phyloP scores from a whole-genome alignment of 2,888 invertebrate species.

The Philopedon plagiatum region DNA sequence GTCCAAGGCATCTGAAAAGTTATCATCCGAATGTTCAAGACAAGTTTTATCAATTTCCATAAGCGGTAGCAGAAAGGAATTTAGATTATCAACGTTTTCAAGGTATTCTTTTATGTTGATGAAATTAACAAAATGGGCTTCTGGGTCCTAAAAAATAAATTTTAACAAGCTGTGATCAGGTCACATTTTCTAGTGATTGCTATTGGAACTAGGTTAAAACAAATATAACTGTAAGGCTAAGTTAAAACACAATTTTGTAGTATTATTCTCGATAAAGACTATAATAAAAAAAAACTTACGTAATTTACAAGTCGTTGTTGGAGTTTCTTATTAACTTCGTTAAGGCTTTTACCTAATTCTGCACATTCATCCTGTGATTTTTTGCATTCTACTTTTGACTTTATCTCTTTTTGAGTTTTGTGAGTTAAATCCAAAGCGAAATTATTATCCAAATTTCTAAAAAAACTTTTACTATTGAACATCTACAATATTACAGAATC shows the following conservation, averaged over 20 bases:
- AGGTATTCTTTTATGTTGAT: slow-evolving; percentile 48
- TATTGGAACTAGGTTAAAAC: too few relatives aligned
- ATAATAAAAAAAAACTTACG: slow-evolving; percentile 43
- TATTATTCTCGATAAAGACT: too few relatives aligned
- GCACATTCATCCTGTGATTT: slow-evolving; percentile 55
- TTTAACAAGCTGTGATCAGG: neutral
- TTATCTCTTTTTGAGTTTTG: slow-evolving; percentile 54
- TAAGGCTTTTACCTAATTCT: slow-evolving; percentile 54
- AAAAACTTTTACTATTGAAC: slow-evolving; percentile 36
- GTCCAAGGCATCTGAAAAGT: slow-evolving; percentile 41
- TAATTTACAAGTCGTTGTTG: slow-evolving; percentile 56
- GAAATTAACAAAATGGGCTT: slow-evolving; percentile 53
- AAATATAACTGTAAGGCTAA: too few relatives aligned
- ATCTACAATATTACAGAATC: too few relatives aligned
- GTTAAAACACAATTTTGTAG: too few relatives aligned
- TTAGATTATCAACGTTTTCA: slow-evolving; percentile 50
- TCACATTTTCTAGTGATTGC: too few relatives aligned
- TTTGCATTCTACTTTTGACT: slow-evolving; percentile 52
- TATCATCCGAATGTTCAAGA: slow-evolving; percentile 47
- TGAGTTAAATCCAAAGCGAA: slow-evolving; percentile 52
- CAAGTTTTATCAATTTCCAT: slow-evolving; percentile 36
- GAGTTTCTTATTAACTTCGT: slow-evolving; percentile 56
- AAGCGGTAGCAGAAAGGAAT: slow-evolving; percentile 29
- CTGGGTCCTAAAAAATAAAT: slow-evolving; percentile 47
- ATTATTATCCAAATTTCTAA: slow-evolving; percentile 52